Evolutionary conservation across 2,797 vertebrate genomes (phyloP), one percentile per base, ranked within the genome.

Genomic region (Fringilla coelebs): DNA sequence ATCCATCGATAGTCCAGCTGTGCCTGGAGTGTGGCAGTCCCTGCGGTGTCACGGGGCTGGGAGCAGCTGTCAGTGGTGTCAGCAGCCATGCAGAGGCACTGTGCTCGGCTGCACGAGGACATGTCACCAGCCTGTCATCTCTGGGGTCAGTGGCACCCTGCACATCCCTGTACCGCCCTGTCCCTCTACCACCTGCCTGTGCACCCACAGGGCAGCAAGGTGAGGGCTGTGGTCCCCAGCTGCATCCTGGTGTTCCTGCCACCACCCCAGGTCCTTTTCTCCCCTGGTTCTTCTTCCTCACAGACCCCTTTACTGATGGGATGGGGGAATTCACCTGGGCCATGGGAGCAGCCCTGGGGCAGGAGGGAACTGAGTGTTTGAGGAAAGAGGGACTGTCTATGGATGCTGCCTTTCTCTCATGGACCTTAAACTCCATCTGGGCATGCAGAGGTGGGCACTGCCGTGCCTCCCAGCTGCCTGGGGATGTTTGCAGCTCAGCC

Each of bases 41-140:
- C 70, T 0, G 0, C 0, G 0, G 62, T 75, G 80, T 72, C 54
- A 32, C 0, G 0, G 54, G 71, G 51, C 80, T 10, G 1, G 87
- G 43, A 85, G 71, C 3, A 1, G 74, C 90, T 92, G 84, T 90
- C 80, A 75, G 49, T 3, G 1, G 65, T 76, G 83, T 68, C 81
- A 72, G 61, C 1, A 4, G 52, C 57, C 0, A 0, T 41, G 68
- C 20, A 2, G 7, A 91, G 78, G 46, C 2, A 14, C 70, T 58
- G 83, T 0, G 4, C 85, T 94, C 0, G 1, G 66, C 73, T 91
- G 88, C 93, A 73, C 8, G 24, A 46, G 55, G 63, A 9, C 32
- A 10, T 82, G 28, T 75, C 63, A 36, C 58, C 51, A 36, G 43
- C 15, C 57, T 80, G 79, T 48, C 76, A 66, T 19, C 46, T 31